phyloP scores from a whole-genome alignment of 2,888 invertebrate species.

The Pristionchus mayeri region DNA sequence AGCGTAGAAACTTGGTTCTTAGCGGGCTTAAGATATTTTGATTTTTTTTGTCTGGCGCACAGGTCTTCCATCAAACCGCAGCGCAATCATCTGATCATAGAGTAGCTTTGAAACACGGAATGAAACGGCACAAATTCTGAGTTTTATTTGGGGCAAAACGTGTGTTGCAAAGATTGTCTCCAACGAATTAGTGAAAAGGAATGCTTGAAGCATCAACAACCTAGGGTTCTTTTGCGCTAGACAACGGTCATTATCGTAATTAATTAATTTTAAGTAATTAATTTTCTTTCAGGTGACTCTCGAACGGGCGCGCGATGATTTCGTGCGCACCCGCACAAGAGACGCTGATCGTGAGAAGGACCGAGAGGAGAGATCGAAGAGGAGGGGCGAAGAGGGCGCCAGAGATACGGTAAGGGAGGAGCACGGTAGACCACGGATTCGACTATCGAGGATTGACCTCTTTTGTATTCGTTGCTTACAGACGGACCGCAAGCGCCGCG shows the following conservation, averaged over 20 bases:
- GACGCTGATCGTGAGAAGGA: constrained; percentile 31
- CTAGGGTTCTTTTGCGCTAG: not conserved
- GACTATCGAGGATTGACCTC: not conserved
- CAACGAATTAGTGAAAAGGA: too few species aligned
- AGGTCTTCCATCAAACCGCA: too few species aligned
- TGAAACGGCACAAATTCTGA: not conserved
- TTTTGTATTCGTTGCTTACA: not conserved
- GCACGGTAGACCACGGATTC: not conserved
- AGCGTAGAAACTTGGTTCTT: too few species aligned
- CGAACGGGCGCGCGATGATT: constrained; percentile 15
- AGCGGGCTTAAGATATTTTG: too few species aligned
- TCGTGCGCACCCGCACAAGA: not conserved
- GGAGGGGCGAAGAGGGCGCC: not conserved
- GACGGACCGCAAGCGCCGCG: constrained; percentile 20
- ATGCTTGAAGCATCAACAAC: not conserved
- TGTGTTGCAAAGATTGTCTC: not conserved
- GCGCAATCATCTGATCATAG: not conserved
- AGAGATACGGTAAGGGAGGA: constrained; percentile 13
- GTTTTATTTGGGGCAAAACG: not conserved
- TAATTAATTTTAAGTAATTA: not conserved
- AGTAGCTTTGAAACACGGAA: not conserved
- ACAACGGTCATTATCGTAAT: not conserved
- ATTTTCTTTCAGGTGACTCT: constrained; percentile 16
- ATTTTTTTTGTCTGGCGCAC: too few species aligned
- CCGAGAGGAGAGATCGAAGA: constrained; percentile 20